Conservation (phyloP, 2,888 invertebrate genomes). For the Dicycla oo region DNA sequence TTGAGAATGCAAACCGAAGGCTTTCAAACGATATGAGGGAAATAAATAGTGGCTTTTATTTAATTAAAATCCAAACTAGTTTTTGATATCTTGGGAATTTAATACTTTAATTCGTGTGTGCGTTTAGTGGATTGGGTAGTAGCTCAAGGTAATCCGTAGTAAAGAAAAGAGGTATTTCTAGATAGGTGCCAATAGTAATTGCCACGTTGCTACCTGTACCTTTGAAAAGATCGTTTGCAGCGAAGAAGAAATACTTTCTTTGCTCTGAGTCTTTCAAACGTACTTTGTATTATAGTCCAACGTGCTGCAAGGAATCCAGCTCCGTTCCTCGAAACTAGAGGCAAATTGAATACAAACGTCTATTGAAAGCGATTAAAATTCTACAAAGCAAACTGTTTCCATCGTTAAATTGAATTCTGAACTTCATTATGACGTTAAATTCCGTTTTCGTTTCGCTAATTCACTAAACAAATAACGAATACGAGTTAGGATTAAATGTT, state of each 20-base stretch:
- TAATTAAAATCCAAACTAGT: conserved; percentile 18
- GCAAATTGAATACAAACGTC: conserved; percentile 75
- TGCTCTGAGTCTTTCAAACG: conserved; percentile 21
- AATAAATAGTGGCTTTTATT: conserved; percentile 4
- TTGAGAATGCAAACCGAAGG: conserved; percentile 14
- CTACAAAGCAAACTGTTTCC: conserved; percentile 58
- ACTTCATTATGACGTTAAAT: conserved; percentile 44
- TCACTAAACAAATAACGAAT: conserved; percentile 50
- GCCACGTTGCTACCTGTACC: neutral
- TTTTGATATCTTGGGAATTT: neutral
- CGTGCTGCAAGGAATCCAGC: conserved; percentile 58
- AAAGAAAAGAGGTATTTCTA: conserved; percentile 4
- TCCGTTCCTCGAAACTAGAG: conserved; percentile 60
- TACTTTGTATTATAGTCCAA: conserved; percentile 18
- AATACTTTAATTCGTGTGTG: no score
- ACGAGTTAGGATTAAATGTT: conserved; percentile 50
- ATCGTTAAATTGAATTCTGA: conserved; percentile 51
- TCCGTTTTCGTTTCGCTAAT: conserved; percentile 46
- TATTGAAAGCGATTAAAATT: conserved; percentile 67
- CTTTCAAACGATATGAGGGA: conserved; percentile 16
- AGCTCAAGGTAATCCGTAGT: neutral
- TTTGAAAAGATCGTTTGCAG: conserved; percentile 10
- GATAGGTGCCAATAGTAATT: neutral
- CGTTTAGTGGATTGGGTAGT: no score
- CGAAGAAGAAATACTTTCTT: conserved; percentile 25